Evolutionary conservation across 2,797 vertebrate species (phyloP).

Genomic region (Taeniopygia guttata): DNA sequence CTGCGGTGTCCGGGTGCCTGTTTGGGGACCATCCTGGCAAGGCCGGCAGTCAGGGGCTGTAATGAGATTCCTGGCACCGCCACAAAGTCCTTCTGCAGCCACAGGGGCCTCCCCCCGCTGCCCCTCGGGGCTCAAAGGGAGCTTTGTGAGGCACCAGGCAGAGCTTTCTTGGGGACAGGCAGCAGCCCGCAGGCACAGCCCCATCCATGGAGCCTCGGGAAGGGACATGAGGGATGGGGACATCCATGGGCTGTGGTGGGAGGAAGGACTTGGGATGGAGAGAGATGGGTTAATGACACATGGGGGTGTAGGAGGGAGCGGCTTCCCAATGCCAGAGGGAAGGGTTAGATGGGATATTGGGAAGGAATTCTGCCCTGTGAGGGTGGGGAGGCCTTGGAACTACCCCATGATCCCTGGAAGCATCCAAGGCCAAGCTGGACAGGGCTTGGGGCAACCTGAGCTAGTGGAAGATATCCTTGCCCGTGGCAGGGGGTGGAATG

Average conservation of each 20-base stretch:
- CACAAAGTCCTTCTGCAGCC: slow-evolving; percentile 28
- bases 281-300: neutral
- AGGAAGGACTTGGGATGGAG: neutral
- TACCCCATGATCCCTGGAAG: neutral
- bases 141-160: slow-evolving; percentile 24
- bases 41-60: neutral
- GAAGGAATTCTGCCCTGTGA: neutral
- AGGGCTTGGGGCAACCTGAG: fast-evolving
- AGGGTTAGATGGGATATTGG: neutral
- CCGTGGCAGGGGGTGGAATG: fast-evolving
- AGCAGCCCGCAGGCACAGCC: neutral
- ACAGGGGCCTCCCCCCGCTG: slow-evolving; percentile 1
- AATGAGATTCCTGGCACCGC: slow-evolving; percentile 36
- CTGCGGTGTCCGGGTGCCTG: neutral
- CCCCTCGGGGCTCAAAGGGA: slow-evolving; percentile 8
- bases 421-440: fast-evolving
- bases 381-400: neutral
- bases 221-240: neutral
- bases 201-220: neutral
- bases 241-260: fast-evolving
- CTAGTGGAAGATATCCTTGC: fast-evolving
- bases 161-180: neutral
- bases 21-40: neutral
- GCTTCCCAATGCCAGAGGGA: neutral
- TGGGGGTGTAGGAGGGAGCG: neutral